Base-by-base conservation (phyloP, 2,888 invertebrate genomes). In the Eristalis pertinax region DNA sequence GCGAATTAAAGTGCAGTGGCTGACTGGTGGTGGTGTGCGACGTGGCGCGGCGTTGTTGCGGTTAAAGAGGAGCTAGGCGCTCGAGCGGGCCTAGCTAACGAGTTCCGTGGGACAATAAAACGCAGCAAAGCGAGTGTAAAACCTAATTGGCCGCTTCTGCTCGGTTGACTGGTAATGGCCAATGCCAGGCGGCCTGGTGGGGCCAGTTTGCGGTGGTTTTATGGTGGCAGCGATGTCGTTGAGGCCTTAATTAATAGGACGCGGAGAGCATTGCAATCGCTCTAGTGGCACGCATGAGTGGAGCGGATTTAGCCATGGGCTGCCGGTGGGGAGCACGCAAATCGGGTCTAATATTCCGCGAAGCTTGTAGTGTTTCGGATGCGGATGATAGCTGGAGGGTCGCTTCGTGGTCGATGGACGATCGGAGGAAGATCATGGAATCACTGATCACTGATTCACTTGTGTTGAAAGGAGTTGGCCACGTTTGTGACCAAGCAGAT, bases 101-200 rank as follows among this genome's bases (percentile, higher is more conserved):
- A 81, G 56, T 69, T 74, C n/a, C 73, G 22, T 29, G 76, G 60
- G 72, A 84, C 83, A 84, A 84, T 78, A 84, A 74, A 78, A 78
- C 73, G 78, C 77, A 63, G 84, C 41, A 78, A 84, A 78, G 84
- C 84, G 73, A 84, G 84, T 84, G 84, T 84, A 78, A 84, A 84
- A 84, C 73, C 78, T 84, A 84, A 84, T 84, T 84, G 78, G 84
- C 60, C 35, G 56, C 77, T 83, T 77, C 77, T 77, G 56, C 67
- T 83, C 70, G 76, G 70, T 70, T 65, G 64, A 69, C 41, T 76
- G 67, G 70, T 50, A 65, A 62, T 81, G 29, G 64, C 63, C 63
- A 29, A 63, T 63, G 32, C 50, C 50, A 19, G 50, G 19, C 26
- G 60, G 4, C 1, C 24, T 26, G 60, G 1, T 26, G 60, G 60